Evolutionary conservation across 2,113 vertebrate species (phyloP).

Genomic region (Apaloderma vittatum): DNA sequence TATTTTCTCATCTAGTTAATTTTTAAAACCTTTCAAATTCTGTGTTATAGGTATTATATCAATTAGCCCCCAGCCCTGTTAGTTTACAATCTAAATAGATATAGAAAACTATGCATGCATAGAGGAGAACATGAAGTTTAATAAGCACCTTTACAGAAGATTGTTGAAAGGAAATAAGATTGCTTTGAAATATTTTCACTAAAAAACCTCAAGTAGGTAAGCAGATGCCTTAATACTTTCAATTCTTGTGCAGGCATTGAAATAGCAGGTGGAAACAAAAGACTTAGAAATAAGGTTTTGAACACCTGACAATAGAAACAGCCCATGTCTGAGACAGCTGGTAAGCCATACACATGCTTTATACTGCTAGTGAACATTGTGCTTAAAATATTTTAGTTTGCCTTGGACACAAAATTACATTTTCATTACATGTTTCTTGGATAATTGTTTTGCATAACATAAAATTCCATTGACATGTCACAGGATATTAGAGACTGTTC

Average conservation of each 20-base stretch:
- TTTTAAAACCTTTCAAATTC: background rate
- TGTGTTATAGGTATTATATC: background rate
- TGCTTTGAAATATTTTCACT: background rate
- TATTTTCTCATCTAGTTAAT: background rate
- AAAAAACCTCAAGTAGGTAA: background rate
- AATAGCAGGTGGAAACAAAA: background rate
- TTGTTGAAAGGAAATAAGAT: background rate
- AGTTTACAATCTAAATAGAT: background rate
- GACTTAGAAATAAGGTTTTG: background rate
- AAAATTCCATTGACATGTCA: background rate
- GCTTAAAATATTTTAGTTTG: background rate
- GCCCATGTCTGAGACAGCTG: background rate
- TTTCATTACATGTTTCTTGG: background rate
- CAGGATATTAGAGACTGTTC: background rate
- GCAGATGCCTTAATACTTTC: background rate
- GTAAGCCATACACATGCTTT: accelerated
- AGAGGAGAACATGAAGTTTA: background rate
- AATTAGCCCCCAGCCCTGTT: background rate
- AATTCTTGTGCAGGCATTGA: background rate
- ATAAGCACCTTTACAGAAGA: background rate
- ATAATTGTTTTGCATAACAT: background rate
- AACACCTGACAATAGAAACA: background rate
- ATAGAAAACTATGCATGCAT: background rate
- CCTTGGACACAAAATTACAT: background rate
- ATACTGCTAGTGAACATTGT: background rate